These are phyloP conservation scores for Drosophila yakuba DNA, from an alignment of 1,140 invertebrate genomes.

Conservation along the genomic window DNA sequence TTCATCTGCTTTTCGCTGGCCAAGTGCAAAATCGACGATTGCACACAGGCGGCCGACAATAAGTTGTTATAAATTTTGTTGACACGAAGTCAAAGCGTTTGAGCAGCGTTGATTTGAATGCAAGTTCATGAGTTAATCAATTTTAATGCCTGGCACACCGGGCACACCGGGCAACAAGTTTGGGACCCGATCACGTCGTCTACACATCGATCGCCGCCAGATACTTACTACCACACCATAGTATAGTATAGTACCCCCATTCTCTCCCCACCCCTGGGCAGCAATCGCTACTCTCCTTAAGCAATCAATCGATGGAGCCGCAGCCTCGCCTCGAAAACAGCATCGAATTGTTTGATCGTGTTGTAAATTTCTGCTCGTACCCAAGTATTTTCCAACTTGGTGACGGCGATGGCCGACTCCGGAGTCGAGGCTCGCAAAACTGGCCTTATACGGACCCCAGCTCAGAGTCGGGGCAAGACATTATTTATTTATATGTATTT, in stretches of 20 bases:
- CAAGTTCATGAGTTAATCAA: conserved; percentile 81
- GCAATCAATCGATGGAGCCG: conserved; percentile 69
- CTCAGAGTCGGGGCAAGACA: conserved; percentile 36
- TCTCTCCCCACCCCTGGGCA: not conserved
- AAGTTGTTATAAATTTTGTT: conserved; percentile 76
- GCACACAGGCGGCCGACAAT: conserved; percentile 13
- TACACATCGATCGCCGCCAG: conserved; percentile 35
- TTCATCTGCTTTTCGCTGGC: conserved; percentile 38
- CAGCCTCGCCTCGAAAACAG: conserved; percentile 43
- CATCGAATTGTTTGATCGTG: conserved; percentile 76
- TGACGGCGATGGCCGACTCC: conserved; percentile 51
- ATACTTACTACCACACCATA: not conserved
- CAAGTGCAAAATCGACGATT: conserved; percentile 47
- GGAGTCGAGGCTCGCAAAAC: not conserved
- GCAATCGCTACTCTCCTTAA: conserved; percentile 7
- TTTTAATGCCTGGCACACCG: conserved; percentile 62
- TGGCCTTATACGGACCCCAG: conserved; percentile 51
- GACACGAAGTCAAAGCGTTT: conserved; percentile 78
- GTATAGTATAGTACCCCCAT: not conserved
- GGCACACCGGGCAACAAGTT: conserved; percentile 26
- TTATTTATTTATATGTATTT: conserved; percentile 76
- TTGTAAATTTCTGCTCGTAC: conserved; percentile 66
- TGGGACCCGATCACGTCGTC: conserved; percentile 22
- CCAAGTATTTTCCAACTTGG: conserved; percentile 57
- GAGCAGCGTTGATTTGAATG: conserved; percentile 74